Evolutionary conservation across 2,797 vertebrate genomes (phyloP), one percentile per base, ranked within the genome.

Genomic region (Heteromormyrus szaboi): DNA sequence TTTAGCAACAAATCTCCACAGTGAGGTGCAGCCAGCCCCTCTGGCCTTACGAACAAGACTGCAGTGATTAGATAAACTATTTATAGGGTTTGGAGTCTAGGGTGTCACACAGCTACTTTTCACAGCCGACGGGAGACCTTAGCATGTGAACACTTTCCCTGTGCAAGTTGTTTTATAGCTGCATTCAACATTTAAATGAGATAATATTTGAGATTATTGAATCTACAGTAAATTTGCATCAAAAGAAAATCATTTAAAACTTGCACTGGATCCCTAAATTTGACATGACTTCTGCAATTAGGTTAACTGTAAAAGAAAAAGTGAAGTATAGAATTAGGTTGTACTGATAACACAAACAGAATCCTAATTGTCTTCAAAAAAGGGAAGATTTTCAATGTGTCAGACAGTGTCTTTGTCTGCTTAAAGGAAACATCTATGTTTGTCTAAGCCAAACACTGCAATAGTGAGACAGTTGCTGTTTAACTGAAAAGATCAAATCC

Each of bases 1-100:
- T 76, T 86, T 62, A 86, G 48, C 88, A 53, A 29, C 46, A 85
- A 86, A 86, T 72, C 41, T 89, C 54, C 54, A 50, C 76, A 17
- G 25, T 48, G 25, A 53, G 84, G 59, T 46, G 48, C 50, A 51
- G 84, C 62, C 84, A 54, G 44, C 9, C 25, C 46, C 84, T 37
- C 41, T 48, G 79, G 50, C 48, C 46, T 79, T 33, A 76, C 84
- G 56, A 33, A 53, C 48, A 19, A 53, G 59, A 72, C 44, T 41
- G 50, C n/a, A 54, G 50, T 51, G 59, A 86, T 86, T 79, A 33
- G 29, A 46, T 85, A 14, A 37, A 68, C 33, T 54, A 89, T 51
- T 85, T n/a, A 54, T 76, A 50, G 17, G 46, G 81, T 44, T 41
- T 33, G 53, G 62, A 76, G 85, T 53, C 48, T 22, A n/a, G 37